These are phyloP conservation scores for Eptesicus fuscus DNA, from an alignment of 2,113 vertebrate genomes.

Conservation along the genomic window DNA sequence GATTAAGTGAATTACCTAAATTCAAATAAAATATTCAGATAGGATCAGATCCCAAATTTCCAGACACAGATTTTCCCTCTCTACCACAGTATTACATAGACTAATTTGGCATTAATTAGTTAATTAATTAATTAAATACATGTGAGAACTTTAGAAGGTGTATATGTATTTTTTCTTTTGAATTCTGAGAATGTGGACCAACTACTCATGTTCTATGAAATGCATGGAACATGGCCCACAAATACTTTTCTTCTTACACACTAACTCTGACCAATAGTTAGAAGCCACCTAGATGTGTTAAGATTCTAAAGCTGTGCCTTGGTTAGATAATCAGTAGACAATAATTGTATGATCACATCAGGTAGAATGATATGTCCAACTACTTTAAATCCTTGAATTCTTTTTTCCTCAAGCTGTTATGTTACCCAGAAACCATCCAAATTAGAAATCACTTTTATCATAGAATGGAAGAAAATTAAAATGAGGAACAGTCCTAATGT, in stretches of 20 bases:
- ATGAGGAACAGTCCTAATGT: background rate
- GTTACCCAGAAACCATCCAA: background rate
- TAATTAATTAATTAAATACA: background rate
- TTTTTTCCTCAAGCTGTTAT: background rate
- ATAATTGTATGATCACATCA: background rate
- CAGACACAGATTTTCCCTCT: background rate
- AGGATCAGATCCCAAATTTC: background rate
- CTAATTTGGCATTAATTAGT: background rate
- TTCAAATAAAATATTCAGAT: background rate
- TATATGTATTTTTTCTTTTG: background rate
- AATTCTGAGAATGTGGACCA: background rate
- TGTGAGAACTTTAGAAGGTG: background rate
- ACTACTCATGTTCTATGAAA: background rate
- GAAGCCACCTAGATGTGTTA: background rate
- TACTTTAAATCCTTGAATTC: background rate
- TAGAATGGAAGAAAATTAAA: background rate
- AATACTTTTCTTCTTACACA: background rate
- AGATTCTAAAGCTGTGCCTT: background rate
- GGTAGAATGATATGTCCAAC: background rate
- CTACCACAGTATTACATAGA: background rate
- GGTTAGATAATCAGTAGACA: background rate
- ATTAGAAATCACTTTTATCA: background rate
- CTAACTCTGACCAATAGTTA: background rate
- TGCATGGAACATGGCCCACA: background rate
- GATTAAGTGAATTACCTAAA: background rate